Conservation (phyloP, 2,113 vertebrate species). For the Paramisgurnus dabryanus region DNA sequence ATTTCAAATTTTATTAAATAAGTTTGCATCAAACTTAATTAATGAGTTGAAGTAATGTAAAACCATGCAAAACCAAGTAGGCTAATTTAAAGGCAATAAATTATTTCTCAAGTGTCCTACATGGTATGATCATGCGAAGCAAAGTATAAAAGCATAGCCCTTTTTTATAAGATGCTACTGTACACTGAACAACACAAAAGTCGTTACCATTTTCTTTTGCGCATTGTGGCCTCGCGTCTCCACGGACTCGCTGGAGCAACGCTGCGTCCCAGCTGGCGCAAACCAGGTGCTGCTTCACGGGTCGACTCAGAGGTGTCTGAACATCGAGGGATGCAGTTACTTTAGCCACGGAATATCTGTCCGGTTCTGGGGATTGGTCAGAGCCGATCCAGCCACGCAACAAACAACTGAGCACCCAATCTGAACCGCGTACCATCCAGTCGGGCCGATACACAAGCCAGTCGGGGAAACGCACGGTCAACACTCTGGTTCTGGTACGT, state of each 20-base stretch:
- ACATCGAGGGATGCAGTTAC: conserved; percentile 60
- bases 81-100: no score
- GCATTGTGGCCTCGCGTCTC: conserved; percentile 51
- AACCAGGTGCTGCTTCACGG: conserved; percentile 69
- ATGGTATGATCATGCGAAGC: no score
- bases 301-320: conserved; percentile 63
- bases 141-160: no score
- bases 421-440: conserved; percentile 62
- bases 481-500: conserved; percentile 38
- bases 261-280: conserved; percentile 67
- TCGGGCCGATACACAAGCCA: conserved; percentile 77
- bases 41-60: no score
- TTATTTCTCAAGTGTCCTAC: no score
- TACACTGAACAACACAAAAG: background rate
- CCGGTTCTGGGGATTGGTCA: conserved; percentile 33
- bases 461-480: conserved; percentile 71
- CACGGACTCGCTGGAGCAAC: conserved; percentile 54
- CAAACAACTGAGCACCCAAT: conserved; percentile 63
- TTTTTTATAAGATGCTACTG: no score
- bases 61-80: no score
- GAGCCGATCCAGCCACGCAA: conserved; percentile 60
- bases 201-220: conserved; percentile 65
- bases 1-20: no score
- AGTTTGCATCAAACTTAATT: no score
- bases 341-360: conserved; percentile 42